Evolutionary conservation across 2,888 invertebrate genomes (phyloP).

Genomic region (Pherbina coryleti): DNA sequence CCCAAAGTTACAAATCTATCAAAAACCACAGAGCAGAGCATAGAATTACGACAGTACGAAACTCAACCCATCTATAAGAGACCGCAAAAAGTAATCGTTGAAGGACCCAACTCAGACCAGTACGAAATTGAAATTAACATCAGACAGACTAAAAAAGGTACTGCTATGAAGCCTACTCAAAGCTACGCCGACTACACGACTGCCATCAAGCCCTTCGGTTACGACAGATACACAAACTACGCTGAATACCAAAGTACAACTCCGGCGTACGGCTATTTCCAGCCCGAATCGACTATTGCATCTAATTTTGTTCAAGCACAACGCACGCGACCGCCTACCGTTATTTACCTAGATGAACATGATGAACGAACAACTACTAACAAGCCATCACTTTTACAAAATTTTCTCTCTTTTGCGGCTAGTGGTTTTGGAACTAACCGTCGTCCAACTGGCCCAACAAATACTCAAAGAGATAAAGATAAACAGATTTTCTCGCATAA

Average conservation of each 20-base stretch:
- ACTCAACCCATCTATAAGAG: constrained; percentile 55
- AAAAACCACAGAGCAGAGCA: constrained; percentile 49
- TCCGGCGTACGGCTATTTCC: constrained; percentile 52
- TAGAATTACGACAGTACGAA: constrained; percentile 61
- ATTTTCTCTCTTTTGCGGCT: constrained; percentile 59
- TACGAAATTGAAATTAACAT: constrained; percentile 70
- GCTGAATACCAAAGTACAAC: constrained; percentile 49
- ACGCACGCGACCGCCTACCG: constrained; percentile 65
- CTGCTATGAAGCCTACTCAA: constrained; percentile 40
- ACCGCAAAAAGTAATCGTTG: constrained; percentile 63
- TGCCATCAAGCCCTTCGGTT: constrained; percentile 55
- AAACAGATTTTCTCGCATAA: constrained; percentile 6
- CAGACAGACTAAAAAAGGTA: constrained; percentile 63
- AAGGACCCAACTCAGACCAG: constrained; percentile 61
- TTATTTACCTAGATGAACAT: constrained; percentile 65
- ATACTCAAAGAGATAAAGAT: constrained; percentile 18
- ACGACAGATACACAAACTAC: constrained; percentile 55
- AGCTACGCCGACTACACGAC: constrained; percentile 53
- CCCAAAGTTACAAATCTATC: constrained; percentile 37
- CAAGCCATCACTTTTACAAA: constrained; percentile 62
- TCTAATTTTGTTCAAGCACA: constrained; percentile 45
- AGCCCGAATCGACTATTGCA: constrained; percentile 40
- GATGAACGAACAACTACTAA: constrained; percentile 58
- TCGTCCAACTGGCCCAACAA: constrained; percentile 21
- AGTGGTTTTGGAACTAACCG: constrained; percentile 46